These are phyloP conservation scores for Odontophorus gujanensis DNA, from an alignment of 2,113 vertebrate species.

Conservation along the genomic window DNA sequence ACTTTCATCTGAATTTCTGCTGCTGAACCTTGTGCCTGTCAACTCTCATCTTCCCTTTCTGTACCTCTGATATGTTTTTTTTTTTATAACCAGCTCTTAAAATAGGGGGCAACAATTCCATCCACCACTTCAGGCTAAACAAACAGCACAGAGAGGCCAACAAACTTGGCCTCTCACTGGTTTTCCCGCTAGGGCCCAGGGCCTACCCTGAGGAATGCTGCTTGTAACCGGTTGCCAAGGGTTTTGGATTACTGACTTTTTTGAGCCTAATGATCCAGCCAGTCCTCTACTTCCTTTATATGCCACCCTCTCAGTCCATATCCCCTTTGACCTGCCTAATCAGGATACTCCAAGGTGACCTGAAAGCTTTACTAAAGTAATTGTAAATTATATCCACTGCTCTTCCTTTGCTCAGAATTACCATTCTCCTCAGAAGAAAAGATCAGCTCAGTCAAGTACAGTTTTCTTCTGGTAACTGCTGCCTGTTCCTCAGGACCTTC, in stretches of 20 bases:
- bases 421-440: not conserved
- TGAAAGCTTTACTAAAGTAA: not conserved
- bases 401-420: not conserved
- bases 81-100: not conserved
- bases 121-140: not conserved
- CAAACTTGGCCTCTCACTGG: not conserved
- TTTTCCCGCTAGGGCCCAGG: not conserved
- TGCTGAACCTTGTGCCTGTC: not conserved
- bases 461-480: not conserved
- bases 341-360: not conserved
- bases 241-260: not conserved
- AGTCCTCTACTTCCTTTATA: not conserved
- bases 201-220: too few relatives aligned
- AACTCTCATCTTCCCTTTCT: not conserved
- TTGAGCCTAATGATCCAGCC: not conserved
- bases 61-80: not conserved
- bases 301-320: not conserved
- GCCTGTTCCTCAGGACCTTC: not conserved
- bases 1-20: not conserved
- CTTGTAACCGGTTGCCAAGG: not conserved
- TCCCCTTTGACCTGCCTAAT: not conserved
- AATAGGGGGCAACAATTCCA: not conserved
- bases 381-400: rapidly evolving
- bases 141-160: not conserved
- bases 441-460: not conserved